Conservation (phyloP, 1,140 invertebrate species). For the Batillaria attramentaria region DNA sequence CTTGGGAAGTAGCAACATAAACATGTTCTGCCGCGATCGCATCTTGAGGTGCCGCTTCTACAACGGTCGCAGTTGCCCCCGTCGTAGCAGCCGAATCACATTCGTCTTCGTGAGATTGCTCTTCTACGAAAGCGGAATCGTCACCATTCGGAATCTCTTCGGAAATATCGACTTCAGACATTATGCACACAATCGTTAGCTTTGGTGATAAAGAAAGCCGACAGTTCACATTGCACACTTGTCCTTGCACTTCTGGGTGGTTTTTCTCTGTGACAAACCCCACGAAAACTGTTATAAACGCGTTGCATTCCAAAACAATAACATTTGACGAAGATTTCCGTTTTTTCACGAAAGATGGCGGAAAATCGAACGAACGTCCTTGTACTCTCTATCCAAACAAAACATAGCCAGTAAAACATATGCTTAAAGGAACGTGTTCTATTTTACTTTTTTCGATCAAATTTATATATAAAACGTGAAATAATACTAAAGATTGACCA, state of each 20-base stretch:
- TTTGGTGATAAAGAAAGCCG: too few species aligned
- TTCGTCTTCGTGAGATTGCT: constrained; percentile 58
- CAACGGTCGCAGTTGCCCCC: constrained; percentile 34
- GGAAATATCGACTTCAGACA: constrained; percentile 71
- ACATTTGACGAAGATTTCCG: constrained; percentile 61
- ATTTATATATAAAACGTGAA: too few species aligned
- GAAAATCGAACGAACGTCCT: constrained; percentile 50
- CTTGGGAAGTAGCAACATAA: constrained; percentile 68
- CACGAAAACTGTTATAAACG: neutral
- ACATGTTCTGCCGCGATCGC: constrained; percentile 60
- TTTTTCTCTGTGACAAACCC: constrained; percentile 14
- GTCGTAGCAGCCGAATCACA: constrained; percentile 39
- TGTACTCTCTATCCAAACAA: constrained; percentile 31
- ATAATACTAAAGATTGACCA: neutral
- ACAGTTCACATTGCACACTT: too few species aligned
- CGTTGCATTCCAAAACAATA: neutral
- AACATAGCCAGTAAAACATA: too few species aligned
- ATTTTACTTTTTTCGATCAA: too few species aligned
- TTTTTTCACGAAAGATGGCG: constrained; percentile 65
- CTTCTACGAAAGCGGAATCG: constrained; percentile 70
- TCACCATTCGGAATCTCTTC: constrained; percentile 71
- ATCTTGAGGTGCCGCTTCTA: constrained; percentile 37
- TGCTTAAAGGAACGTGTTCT: too few species aligned
- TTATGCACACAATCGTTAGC: too few species aligned
- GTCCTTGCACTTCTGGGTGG: too few species aligned